Evolutionary conservation across 2,888 invertebrate genomes (phyloP), one percentile per base, ranked within the genome.

Genomic region (Conops quadrifasciatus): DNA sequence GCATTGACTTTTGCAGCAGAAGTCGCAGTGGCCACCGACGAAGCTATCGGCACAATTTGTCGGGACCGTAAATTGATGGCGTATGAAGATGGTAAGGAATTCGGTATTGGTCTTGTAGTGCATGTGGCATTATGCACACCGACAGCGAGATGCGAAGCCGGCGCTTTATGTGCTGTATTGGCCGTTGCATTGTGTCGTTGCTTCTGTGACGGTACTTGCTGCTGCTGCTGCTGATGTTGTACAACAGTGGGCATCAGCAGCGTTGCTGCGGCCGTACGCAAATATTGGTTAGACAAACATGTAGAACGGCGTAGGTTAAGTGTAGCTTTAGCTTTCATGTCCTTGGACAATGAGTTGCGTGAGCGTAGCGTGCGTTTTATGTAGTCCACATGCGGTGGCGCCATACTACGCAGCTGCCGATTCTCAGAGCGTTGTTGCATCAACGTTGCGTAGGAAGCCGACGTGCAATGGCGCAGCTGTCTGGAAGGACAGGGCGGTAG

Each of bases 351-450:
- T 11, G 79, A 78, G 63, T 84, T 84, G 5, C 84, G 78, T 0
- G 85, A 83, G 64, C 85, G 78, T 21, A 85, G 73, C 30, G 83
- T 85, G 9, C 85, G 79, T 72, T 84, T 85, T 5, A 79, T 81
- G 70, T 83, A 78, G 66, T 84, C 83, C n/a, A 77, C 73, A 7
- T 56, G 59, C 66, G 73, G 71, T 75, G 77, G 30, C 73, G 75
- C 78, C 67, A 78, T 82, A 75, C 85, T 85, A 56, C 85, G 81
- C 63, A 84, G 76, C 75, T 84, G 84, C 0, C 84, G 80, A 67
- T 82, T 82, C 58, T 78, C 82, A 3, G 79, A 77, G 11, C 75
- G 62, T 16, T 73, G 73, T 3, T 69, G 51, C 7, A 66, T 58
- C 21, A 15, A 59, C 4, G 30, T 5, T 19, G 19, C 30, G 30